Conservation (phyloP, 2,797 vertebrate species). For the Sylvilagus floridanus region DNA sequence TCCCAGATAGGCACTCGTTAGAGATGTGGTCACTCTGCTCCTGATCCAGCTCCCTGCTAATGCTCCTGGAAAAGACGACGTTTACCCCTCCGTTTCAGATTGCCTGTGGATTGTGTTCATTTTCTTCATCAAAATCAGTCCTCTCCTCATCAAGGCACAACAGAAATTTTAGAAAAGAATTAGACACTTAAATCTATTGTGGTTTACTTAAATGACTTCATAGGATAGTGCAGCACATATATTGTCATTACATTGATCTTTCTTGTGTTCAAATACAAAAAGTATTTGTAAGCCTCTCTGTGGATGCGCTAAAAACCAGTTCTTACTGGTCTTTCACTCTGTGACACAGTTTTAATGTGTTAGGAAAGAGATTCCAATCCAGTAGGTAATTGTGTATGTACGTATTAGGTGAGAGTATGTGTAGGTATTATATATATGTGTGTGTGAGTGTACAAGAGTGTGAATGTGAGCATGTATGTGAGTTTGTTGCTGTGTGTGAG, state of each 20-base stretch:
- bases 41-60: no score
- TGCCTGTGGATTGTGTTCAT: background rate
- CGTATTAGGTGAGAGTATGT: no score
- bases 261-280: slow-evolving; percentile 26
- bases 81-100: background rate
- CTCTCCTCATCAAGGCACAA: background rate
- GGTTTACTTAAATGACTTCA: background rate
- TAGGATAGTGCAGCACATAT: background rate
- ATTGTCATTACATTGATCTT: background rate
- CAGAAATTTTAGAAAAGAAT: background rate
- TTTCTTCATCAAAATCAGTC: background rate
- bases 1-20: no score
- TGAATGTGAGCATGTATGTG: background rate
- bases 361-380: background rate
- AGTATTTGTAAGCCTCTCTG: background rate
- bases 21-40: no score
- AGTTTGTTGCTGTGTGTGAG: background rate
- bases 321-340: background rate
- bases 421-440: background rate
- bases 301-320: background rate
- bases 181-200: background rate
- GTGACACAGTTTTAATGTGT: background rate
- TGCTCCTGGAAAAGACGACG: no score
- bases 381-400: background rate
- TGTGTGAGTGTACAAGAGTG: no score